A percentile compares a stretch with the other conserved stretches of the same genome.
These are phyloP conservation scores for Aphis craccivora DNA, from an alignment of 1,140 invertebrate species.

Conservation along the genomic window DNA sequence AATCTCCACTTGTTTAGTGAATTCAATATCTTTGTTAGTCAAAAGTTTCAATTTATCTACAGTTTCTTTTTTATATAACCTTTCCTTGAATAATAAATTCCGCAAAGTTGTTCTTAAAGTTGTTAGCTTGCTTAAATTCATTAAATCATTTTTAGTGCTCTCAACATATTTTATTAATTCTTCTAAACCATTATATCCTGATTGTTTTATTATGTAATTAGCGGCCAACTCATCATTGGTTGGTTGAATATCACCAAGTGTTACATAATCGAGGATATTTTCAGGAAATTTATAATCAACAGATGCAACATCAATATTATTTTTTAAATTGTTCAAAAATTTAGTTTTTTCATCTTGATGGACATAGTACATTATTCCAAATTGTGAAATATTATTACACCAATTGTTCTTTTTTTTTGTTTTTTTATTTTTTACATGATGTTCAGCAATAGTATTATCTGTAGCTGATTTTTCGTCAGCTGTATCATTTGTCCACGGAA, in stretches of 20 bases:
- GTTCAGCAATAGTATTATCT: background rate
- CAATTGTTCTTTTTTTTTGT: background rate
- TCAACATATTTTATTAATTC: background rate
- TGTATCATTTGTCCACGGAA: background rate
- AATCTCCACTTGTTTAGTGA: background rate
- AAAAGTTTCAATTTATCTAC: background rate
- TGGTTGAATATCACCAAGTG: background rate
- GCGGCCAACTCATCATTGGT: background rate
- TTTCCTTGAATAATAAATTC: background rate
- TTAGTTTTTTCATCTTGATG: background rate
- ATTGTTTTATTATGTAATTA: background rate
- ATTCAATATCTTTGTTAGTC: slow-evolving; percentile 3
- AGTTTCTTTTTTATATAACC: background rate
- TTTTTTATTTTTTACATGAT: background rate
- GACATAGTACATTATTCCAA: background rate
- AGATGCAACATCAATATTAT: background rate
- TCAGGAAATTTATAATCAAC: background rate
- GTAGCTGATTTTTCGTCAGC: background rate
- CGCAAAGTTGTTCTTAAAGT: background rate
- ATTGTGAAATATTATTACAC: background rate
- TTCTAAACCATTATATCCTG: background rate
- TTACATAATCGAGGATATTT: background rate
- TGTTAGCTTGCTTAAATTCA: background rate
- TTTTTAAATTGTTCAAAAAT: background rate
- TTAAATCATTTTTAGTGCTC: background rate